Percentiles rank a stretch among this genome's conserved stretches.
phyloP scores from a whole-genome alignment of 2,113 vertebrate species.

The Narcine bancroftii region DNA sequence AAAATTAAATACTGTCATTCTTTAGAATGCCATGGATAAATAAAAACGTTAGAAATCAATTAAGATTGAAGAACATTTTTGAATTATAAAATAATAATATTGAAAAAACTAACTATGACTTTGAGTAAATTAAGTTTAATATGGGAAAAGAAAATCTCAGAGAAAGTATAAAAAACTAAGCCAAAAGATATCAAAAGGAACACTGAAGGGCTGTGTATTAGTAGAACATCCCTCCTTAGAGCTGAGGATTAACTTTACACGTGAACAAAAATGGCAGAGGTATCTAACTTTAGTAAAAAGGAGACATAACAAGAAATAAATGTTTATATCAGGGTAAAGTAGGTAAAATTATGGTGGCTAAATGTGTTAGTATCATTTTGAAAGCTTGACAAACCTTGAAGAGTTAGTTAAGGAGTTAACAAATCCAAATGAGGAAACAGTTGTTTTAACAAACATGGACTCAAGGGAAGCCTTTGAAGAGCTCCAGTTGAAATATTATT shows the following conservation, averaged over 20 bases:
- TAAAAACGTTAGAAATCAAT: not conserved
- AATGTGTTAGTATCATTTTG: not conserved
- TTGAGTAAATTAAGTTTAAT: not conserved
- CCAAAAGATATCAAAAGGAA: not conserved
- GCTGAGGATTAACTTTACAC: not conserved
- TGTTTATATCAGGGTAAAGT: not conserved
- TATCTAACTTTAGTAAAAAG: not conserved
- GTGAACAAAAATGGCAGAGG: not conserved
- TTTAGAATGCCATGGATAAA: not conserved
- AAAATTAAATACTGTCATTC: not conserved
- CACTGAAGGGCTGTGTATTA: not conserved
- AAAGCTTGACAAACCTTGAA: not conserved
- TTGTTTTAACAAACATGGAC: not conserved
- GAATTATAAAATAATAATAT: not conserved
- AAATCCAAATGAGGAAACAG: not conserved
- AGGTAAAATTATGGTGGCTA: not conserved
- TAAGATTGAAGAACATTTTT: not conserved
- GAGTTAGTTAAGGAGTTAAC: not conserved
- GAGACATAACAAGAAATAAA: not conserved
- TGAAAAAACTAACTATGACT: not conserved
- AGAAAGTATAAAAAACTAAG: not conserved
- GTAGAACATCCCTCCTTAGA: not conserved
- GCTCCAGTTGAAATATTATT: not conserved
- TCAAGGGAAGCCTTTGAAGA: not conserved
- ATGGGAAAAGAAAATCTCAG: not conserved